These are phyloP conservation scores for Eira barbara DNA, from an alignment of 2,113 vertebrate genomes.

Conservation along the genomic window DNA sequence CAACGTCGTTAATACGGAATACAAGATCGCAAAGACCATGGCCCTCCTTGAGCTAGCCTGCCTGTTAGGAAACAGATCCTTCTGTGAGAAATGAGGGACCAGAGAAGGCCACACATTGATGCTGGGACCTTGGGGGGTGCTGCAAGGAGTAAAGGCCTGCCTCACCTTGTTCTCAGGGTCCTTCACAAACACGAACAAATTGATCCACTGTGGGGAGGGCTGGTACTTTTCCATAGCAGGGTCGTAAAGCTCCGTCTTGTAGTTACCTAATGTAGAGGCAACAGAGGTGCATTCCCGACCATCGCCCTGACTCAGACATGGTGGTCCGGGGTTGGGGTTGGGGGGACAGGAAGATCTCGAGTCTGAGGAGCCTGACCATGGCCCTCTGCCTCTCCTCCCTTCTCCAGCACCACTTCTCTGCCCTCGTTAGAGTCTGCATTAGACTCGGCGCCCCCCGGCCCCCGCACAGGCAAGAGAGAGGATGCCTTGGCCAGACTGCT, in stretches of 20 bases:
- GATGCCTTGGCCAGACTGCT: background rate
- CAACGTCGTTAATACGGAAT: background rate
- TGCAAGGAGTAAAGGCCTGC: background rate
- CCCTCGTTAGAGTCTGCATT: background rate
- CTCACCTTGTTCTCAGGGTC: constrained; percentile 90
- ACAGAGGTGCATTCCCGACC: too few relatives aligned
- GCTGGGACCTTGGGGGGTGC: background rate
- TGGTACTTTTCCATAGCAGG: constrained; percentile 86
- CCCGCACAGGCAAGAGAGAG: background rate
- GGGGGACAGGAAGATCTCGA: background rate
- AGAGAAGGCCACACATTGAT: background rate
- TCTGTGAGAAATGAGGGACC: background rate
- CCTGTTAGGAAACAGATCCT: background rate
- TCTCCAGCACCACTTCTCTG: background rate
- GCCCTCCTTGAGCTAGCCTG: background rate
- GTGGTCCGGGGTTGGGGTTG: background rate
- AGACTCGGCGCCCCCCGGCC: background rate
- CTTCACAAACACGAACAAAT: constrained; percentile 92
- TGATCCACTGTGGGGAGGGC: constrained; percentile 89
- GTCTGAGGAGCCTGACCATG: background rate
- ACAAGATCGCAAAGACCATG: background rate
- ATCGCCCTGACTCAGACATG: background rate
- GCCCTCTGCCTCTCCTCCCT: background rate
- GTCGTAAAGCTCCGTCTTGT: constrained; percentile 90
- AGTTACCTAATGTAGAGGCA: constrained; percentile 83